These are phyloP conservation scores for Mamestra brassicae DNA, from an alignment of 2,888 invertebrate genomes.

Conservation along the genomic window DNA sequence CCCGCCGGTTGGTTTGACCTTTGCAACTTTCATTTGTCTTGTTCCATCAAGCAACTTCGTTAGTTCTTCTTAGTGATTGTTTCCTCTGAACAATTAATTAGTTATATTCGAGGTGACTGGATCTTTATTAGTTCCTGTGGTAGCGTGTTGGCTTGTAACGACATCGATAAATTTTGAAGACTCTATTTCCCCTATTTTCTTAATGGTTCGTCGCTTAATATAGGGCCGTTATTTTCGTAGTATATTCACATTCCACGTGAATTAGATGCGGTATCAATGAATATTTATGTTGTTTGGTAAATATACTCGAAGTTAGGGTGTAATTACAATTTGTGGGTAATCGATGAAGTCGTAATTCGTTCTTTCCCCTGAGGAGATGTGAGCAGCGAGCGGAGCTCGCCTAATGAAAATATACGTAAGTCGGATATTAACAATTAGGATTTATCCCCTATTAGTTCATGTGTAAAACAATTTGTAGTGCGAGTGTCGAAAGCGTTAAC, in stretches of 20 bases:
- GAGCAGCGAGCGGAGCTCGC: constrained; percentile 49
- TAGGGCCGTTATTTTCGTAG: constrained; percentile 47
- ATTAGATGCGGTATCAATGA: constrained; percentile 54
- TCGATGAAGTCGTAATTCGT: constrained; percentile 68
- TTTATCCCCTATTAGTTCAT: constrained; percentile 64
- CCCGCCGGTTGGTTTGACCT: constrained; percentile 63
- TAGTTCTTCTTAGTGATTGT: constrained; percentile 60
- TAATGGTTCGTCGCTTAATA: constrained; percentile 52
- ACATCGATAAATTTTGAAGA: constrained; percentile 56
- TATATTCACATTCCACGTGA: constrained; percentile 46
- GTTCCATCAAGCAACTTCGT: constrained; percentile 64
- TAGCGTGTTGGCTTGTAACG: constrained; percentile 47
- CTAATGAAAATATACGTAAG: constrained; percentile 72
- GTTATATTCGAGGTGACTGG: constrained; percentile 55
- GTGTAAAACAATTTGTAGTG: constrained; percentile 47
- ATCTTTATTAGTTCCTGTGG: constrained; percentile 58
- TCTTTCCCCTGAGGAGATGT: constrained; percentile 58
- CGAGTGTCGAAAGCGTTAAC: constrained; percentile 31
- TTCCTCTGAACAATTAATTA: constrained; percentile 65
- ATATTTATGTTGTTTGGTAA: constrained; percentile 55
- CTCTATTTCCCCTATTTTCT: constrained; percentile 51
- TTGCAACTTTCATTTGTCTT: constrained; percentile 69
- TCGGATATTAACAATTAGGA: constrained; percentile 58
- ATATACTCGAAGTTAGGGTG: constrained; percentile 50
- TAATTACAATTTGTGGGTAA: constrained; percentile 72